phyloP scores from a whole-genome alignment of 2,113 vertebrate genomes.

The Apeltes quadracus region DNA sequence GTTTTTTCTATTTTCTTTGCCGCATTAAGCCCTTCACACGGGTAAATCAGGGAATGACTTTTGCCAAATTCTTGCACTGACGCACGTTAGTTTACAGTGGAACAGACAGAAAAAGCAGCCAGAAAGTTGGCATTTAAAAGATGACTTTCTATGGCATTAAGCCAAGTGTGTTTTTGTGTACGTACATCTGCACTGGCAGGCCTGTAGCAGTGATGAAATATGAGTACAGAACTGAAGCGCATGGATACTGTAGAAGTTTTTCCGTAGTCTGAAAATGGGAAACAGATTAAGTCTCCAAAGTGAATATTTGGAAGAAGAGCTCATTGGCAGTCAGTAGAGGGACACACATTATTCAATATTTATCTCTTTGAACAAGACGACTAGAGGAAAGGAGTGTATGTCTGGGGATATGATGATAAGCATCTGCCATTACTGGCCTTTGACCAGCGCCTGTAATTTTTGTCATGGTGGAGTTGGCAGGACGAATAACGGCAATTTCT shows the following conservation, averaged over 20 bases:
- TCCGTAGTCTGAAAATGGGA: slow-evolving; percentile 30
- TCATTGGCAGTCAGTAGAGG: no score
- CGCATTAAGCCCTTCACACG: slow-evolving; percentile 30
- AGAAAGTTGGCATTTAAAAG: slow-evolving; percentile 42
- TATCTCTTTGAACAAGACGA: no score
- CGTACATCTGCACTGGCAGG: not conserved
- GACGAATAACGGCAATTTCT: no score
- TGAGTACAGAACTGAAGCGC: slow-evolving; percentile 53
- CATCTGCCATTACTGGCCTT: no score
- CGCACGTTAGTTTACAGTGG: slow-evolving; percentile 37
- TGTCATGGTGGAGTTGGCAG: no score
- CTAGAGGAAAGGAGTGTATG: no score
- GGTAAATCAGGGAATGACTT: slow-evolving; percentile 22
- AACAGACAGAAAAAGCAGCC: slow-evolving; percentile 38
- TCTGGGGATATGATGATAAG: no score
- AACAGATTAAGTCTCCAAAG: no score
- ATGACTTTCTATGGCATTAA: slow-evolving; percentile 48
- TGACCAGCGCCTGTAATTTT: no score
- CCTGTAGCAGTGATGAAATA: slow-evolving; percentile 48
- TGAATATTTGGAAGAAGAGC: not conserved
- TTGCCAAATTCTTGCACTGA: slow-evolving; percentile 20
- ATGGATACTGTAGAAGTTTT: slow-evolving; percentile 48
- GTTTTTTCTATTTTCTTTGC: slow-evolving; percentile 32
- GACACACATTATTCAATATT: no score
- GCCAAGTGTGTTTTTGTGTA: slow-evolving; percentile 2